A percentile compares a stretch with the other conserved stretches of the same genome.
phyloP scores from a whole-genome alignment of 1,140 invertebrate species.

The Formica exsecta region DNA sequence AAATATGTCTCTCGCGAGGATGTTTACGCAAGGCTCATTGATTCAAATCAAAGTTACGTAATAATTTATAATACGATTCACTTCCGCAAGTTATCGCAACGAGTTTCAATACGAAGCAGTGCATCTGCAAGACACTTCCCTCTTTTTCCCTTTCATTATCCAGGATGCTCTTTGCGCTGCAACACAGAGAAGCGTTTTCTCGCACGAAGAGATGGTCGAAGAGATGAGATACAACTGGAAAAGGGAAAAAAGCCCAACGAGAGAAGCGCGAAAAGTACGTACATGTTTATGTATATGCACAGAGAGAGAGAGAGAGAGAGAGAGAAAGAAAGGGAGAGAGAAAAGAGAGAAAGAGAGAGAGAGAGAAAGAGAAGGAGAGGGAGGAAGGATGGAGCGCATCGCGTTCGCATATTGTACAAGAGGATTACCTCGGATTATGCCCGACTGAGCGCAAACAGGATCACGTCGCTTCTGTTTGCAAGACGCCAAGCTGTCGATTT shows the following conservation, averaged over 20 bases:
- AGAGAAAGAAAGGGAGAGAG: constrained; percentile 58
- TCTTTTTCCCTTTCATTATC: constrained; percentile 50
- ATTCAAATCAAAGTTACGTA: constrained; percentile 27
- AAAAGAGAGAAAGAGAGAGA: neutral
- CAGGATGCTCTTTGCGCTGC: constrained; percentile 52
- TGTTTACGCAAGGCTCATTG: constrained; percentile 32
- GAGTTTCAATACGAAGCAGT: constrained; percentile 4
- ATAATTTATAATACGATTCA: constrained; percentile 39
- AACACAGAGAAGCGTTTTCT: constrained; percentile 13
- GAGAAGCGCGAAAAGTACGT: constrained; percentile 1
- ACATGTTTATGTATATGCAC: neutral
- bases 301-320: neutral
- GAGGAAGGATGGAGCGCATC: constrained; percentile 55
- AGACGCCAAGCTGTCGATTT: constrained; percentile 86
- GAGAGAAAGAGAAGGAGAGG: constrained; percentile 63
- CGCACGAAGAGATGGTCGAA: neutral
- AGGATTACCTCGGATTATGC: constrained; percentile 86
- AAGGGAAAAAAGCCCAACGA: constrained; percentile 18
- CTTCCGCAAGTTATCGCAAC: constrained; percentile 5
- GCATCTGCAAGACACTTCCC: neutral
- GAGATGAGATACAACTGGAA: constrained; percentile 23
- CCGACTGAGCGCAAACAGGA: constrained; percentile 86
- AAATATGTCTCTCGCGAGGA: constrained; percentile 1
- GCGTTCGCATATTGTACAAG: constrained; percentile 85
- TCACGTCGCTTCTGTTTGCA: constrained; percentile 85